Conservation (phyloP, 2,888 invertebrate species). For the Perithous albicinctus region DNA sequence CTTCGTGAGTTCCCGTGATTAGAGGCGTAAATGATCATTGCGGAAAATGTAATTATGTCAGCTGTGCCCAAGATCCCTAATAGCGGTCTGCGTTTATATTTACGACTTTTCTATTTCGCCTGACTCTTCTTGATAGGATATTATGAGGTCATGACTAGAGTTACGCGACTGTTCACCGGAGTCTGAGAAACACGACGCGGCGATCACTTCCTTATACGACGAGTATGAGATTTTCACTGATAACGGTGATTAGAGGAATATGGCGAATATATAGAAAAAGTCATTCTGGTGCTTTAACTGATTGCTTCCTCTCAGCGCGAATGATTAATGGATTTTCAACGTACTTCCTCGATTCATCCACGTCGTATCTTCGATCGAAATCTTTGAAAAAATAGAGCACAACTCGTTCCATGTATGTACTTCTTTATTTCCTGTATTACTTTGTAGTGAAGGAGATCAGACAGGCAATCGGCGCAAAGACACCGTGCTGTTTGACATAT, state of each 20-base stretch:
- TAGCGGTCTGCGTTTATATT: conserved; percentile 7
- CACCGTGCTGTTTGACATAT: conserved; percentile 72
- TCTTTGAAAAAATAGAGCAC: conserved; percentile 27
- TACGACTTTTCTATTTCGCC: background rate
- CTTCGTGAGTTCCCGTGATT: conserved; percentile 51
- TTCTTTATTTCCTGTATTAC: conserved; percentile 40
- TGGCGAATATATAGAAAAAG: background rate
- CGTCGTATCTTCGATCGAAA: conserved; percentile 35
- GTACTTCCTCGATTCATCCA: conserved; percentile 52
- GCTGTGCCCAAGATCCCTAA: background rate
- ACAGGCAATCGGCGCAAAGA: conserved; percentile 71
- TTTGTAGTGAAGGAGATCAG: conserved; percentile 61
- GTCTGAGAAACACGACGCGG: background rate
- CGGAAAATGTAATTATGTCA: conserved; percentile 60
- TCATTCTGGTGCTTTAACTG: background rate
- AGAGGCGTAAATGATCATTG: conserved; percentile 63
- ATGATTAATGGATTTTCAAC: conserved; percentile 45
- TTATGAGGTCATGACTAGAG: conserved; percentile 62
- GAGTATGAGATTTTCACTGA: conserved; percentile 39
- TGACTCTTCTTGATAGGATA: conserved; percentile 51
- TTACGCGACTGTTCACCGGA: conserved; percentile 51
- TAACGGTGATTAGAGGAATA: conserved; percentile 27
- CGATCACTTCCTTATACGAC: conserved; percentile 44
- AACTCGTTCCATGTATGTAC: background rate
- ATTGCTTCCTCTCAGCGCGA: conserved; percentile 25